A percentile compares a stretch with the other conserved stretches of the same genome.
Conservation (phyloP, 2,113 vertebrate genomes). For the Pongo abelii region DNA sequence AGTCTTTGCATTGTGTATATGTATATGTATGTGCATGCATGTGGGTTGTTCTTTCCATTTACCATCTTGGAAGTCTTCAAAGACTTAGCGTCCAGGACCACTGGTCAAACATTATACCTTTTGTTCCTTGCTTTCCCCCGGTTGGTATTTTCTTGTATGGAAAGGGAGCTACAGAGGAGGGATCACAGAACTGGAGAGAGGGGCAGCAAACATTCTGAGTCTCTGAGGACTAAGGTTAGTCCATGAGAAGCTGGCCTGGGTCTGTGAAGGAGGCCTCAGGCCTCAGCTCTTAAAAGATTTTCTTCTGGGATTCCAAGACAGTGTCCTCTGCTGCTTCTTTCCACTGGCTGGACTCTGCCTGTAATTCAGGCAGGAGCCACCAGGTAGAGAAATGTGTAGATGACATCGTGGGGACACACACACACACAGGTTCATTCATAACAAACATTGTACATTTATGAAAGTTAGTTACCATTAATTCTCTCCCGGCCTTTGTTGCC, state of each 20-base stretch:
- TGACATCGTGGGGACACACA: background rate
- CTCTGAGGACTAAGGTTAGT: background rate
- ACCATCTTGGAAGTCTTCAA: background rate
- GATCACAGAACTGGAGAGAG: too few species aligned
- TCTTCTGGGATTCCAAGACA: background rate
- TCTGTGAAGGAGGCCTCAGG: background rate
- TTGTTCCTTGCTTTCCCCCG: background rate
- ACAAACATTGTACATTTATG: background rate
- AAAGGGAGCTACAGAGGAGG: background rate
- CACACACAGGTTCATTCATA: background rate
- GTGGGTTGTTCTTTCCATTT: background rate
- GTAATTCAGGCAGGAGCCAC: slow-evolving; percentile 44
- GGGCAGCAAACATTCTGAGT: background rate
- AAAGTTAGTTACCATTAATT: background rate
- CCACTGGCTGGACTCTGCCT: background rate
- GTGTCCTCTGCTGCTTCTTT: background rate
- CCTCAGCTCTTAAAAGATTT: background rate
- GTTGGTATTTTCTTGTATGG: background rate
- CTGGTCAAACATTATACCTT: background rate
- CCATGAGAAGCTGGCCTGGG: background rate
- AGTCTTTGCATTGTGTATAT: too few species aligned
- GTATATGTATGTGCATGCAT: rapidly evolving
- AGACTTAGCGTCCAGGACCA: background rate
- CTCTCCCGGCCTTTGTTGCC: background rate
- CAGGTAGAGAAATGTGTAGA: slow-evolving; percentile 29